These are phyloP conservation scores for Labeo catla DNA, from an alignment of 2,113 vertebrate genomes.

Conservation along the genomic window DNA sequence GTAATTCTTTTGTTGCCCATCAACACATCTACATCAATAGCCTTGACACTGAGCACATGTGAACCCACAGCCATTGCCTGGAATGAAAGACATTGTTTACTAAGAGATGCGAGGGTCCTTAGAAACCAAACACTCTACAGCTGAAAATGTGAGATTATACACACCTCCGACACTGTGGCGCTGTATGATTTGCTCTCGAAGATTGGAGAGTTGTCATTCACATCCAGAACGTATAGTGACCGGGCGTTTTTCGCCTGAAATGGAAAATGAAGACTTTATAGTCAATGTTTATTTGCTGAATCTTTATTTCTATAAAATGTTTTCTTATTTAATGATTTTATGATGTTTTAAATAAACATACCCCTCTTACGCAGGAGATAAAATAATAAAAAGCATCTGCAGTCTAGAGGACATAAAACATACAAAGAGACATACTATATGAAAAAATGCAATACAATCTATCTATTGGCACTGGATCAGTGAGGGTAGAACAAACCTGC, in stretches of 20 bases:
- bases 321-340: not conserved
- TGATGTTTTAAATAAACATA: constrained; percentile 49
- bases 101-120: not conserved
- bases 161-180: constrained; percentile 71
- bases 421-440: not conserved
- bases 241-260: constrained; percentile 60
- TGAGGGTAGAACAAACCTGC: constrained; percentile 8
- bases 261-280: not conserved
- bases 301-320: not conserved
- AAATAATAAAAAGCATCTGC: too few relatives aligned
- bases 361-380: constrained; percentile 56
- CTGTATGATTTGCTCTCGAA: constrained; percentile 65
- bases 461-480: not conserved
- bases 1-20: constrained; percentile 57
- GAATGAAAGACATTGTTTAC: not conserved
- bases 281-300: not conserved
- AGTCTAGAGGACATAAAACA: constrained; percentile 59
- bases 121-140: not conserved
- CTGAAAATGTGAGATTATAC: not conserved
- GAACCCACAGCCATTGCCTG: constrained; percentile 19
- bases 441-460: not conserved
- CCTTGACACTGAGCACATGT: constrained; percentile 68
- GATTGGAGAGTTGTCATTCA: constrained; percentile 74
- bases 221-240: constrained; percentile 54
- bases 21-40: constrained; percentile 70